Conservation (phyloP, 2,888 invertebrate species). For the Matsumyia berberina region DNA sequence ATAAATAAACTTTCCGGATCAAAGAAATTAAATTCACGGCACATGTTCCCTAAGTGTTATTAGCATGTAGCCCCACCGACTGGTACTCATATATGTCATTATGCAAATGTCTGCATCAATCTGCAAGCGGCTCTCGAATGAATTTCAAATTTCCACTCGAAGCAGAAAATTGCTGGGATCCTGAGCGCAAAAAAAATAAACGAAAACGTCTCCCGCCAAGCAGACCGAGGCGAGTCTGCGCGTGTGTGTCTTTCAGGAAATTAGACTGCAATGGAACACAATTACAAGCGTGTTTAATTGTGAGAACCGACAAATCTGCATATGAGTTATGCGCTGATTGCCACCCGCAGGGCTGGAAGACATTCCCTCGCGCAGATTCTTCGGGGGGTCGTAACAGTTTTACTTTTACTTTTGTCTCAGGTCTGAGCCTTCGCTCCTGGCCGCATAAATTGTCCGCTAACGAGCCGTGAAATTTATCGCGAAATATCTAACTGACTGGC, state of each 20-base stretch:
- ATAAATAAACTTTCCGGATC: conserved; percentile 53
- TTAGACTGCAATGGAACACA: conserved; percentile 54
- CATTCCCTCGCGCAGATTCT: not conserved
- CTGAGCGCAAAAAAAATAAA: conserved; percentile 9
- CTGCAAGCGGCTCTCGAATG: conserved; percentile 61
- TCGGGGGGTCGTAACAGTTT: conserved; percentile 32
- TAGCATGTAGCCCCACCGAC: conserved; percentile 61
- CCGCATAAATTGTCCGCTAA: conserved; percentile 71
- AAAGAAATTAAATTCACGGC: conserved; percentile 70
- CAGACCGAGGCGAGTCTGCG: conserved; percentile 10
- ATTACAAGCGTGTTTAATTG: conserved; percentile 66
- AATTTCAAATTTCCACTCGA: conserved; percentile 68
- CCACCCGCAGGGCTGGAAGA: conserved; percentile 35
- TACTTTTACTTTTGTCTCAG: conserved; percentile 71
- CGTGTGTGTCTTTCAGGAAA: conserved; percentile 33
- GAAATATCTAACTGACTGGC: conserved; percentile 39
- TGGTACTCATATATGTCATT: conserved; percentile 63
- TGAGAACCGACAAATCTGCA: conserved; percentile 52
- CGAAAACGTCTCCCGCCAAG: conserved; percentile 24
- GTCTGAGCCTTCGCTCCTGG: conserved; percentile 34
- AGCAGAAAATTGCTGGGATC: conserved; percentile 66
- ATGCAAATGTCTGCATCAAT: conserved; percentile 69
- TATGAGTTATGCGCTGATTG: conserved; percentile 65
- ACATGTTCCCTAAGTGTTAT: conserved; percentile 66
- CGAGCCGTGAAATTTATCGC: conserved; percentile 75